Conservation (phyloP, 2,113 vertebrate genomes). For the Hystrix cristata region DNA sequence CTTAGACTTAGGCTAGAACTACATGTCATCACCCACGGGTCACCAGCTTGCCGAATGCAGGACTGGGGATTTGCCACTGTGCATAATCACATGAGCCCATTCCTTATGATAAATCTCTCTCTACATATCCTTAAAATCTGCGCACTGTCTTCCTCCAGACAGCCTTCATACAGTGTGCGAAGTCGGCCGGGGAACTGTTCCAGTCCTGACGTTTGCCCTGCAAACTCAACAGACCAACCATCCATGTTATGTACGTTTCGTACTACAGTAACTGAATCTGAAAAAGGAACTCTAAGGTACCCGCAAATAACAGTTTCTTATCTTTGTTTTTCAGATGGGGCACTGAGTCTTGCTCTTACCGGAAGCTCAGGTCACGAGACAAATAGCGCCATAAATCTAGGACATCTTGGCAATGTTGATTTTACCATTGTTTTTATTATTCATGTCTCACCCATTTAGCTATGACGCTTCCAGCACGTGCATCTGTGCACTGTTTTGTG, state of each 20-base stretch:
- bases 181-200: background rate
- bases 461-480: rapidly evolving
- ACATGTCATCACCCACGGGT: background rate
- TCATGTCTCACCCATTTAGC: background rate
- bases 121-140: background rate
- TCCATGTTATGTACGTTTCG: background rate
- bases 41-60: background rate
- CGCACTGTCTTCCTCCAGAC: background rate
- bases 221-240: background rate
- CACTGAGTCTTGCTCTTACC: background rate
- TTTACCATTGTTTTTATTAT: background rate
- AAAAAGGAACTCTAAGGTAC: background rate
- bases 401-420: background rate
- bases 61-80: background rate
- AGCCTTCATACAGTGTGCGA: background rate
- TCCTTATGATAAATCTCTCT: background rate
- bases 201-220: background rate
- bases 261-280: background rate
- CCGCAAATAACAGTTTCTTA: background rate
- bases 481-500: too few species aligned
- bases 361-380: background rate
- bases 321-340: background rate
- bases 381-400: background rate
- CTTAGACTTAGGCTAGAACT: background rate
- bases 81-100: background rate